These are phyloP conservation scores for Pristionchus exspectatus DNA, from an alignment of 2,888 invertebrate genomes.

Conservation along the genomic window DNA sequence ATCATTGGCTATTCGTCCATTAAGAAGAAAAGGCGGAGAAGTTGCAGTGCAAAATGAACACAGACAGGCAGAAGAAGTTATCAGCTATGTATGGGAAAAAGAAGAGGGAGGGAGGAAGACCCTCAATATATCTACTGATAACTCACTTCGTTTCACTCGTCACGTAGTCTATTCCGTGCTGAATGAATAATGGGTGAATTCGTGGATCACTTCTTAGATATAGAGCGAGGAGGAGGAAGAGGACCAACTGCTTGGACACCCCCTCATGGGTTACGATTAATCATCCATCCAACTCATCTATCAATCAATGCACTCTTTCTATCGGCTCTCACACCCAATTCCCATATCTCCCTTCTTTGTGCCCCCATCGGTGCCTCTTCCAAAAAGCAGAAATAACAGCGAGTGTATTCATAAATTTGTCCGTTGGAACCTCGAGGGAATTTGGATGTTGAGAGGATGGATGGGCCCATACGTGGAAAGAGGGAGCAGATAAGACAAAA, in stretches of 20 bases:
- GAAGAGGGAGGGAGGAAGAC: not conserved
- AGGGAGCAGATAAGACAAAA: constrained; percentile 31
- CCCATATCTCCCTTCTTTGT: constrained; percentile 1
- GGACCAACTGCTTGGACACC: constrained; percentile 25
- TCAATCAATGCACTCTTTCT: constrained; percentile 40
- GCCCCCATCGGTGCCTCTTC: constrained; percentile 16
- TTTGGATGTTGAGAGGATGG: constrained; percentile 47
- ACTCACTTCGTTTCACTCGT: not conserved
- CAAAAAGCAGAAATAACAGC: constrained; percentile 48
- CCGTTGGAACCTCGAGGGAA: constrained; percentile 39
- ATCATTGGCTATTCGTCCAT: constrained; percentile 47
- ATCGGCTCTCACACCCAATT: not conserved
- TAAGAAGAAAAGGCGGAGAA: constrained; percentile 26
- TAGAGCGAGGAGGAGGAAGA: not conserved
- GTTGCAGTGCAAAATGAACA: constrained; percentile 29
- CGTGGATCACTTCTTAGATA: constrained; percentile 24
- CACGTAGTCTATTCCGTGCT: constrained; percentile 33
- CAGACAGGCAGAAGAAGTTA: not conserved
- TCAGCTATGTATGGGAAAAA: constrained; percentile 26
- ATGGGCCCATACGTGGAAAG: constrained; percentile 41
- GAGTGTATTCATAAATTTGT: constrained; percentile 47
- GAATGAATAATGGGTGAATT: constrained; percentile 41
- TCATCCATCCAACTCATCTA: constrained; percentile 41
- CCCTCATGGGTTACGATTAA: constrained; percentile 19
- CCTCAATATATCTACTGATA: constrained; percentile 39